A percentile compares a stretch with the other conserved stretches of the same genome.
Conservation (phyloP, 2,797 vertebrate species). For the Chiroxiphia lanceolata region DNA sequence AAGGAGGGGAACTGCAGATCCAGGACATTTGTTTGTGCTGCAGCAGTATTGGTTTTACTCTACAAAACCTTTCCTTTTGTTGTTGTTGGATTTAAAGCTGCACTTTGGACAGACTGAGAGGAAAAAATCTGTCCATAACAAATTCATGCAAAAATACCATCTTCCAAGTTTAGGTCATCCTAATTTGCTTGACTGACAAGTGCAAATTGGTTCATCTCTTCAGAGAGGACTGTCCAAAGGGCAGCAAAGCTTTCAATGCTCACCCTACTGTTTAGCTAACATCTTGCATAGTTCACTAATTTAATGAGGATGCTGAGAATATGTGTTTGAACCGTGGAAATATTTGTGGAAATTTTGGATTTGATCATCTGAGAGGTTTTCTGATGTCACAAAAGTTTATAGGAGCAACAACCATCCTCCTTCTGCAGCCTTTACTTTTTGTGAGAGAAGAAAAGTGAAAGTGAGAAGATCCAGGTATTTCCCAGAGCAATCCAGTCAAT, state of each 20-base stretch:
- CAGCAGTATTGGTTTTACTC: neutral
- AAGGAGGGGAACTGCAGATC: neutral
- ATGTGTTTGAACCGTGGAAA: neutral
- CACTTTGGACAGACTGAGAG: neutral
- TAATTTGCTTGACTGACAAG: neutral
- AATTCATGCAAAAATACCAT: neutral
- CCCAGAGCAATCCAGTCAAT: neutral
- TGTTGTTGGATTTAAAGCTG: neutral
- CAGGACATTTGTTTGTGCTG: neutral
- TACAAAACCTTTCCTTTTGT: neutral
- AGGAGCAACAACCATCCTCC: neutral
- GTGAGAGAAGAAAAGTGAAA: neutral
- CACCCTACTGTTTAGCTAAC: neutral
- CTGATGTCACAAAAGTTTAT: neutral
- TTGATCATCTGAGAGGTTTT: neutral
- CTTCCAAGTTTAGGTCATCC: neutral
- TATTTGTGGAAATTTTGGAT: neutral
- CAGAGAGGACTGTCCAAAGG: neutral
- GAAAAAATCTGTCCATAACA: neutral
- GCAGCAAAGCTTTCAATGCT: neutral
- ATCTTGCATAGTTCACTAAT: fast-evolving
- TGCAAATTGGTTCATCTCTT: neutral
- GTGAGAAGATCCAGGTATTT: neutral
- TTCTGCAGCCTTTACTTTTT: neutral
- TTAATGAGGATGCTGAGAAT: neutral